These are phyloP conservation scores for Dufourea novaeangliae DNA, from an alignment of 1,140 invertebrate species.

Conservation along the genomic window DNA sequence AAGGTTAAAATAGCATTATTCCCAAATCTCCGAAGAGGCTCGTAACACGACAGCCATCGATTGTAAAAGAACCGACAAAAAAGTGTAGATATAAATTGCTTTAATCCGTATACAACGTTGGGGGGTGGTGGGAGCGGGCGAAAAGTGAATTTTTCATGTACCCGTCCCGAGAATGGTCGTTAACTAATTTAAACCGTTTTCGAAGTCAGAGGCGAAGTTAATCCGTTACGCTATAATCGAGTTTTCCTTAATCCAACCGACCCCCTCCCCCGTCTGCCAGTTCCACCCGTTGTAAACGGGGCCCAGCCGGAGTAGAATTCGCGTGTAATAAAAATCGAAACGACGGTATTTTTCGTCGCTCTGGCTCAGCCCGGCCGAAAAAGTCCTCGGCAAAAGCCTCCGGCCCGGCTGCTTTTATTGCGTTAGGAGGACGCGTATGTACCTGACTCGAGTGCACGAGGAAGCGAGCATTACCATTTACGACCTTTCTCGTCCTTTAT, in stretches of 20 bases:
- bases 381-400: background rate
- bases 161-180: conserved; percentile 26
- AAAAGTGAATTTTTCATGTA: background rate
- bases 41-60: background rate
- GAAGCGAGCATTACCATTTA: background rate
- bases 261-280: background rate
- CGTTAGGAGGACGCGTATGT: background rate
- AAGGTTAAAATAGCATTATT: too few relatives aligned
- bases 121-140: background rate
- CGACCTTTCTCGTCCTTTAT: background rate
- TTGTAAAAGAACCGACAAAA: background rate
- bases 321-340: conserved; percentile 49
- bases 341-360: background rate
- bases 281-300: conserved; percentile 14
- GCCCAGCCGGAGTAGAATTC: background rate
- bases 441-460: conserved; percentile 24
- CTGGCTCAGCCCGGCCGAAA: background rate
- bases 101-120: conserved; percentile 6
- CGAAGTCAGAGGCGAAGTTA: conserved; percentile 66
- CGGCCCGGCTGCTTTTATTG: conserved; percentile 5
- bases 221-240: conserved; percentile 67
- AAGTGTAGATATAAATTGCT: background rate
- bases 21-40: too few relatives aligned
- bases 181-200: conserved; percentile 65
- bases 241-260: conserved; percentile 55